phyloP scores from a whole-genome alignment of 1,140 invertebrate species.

The Uloborus diversus region DNA sequence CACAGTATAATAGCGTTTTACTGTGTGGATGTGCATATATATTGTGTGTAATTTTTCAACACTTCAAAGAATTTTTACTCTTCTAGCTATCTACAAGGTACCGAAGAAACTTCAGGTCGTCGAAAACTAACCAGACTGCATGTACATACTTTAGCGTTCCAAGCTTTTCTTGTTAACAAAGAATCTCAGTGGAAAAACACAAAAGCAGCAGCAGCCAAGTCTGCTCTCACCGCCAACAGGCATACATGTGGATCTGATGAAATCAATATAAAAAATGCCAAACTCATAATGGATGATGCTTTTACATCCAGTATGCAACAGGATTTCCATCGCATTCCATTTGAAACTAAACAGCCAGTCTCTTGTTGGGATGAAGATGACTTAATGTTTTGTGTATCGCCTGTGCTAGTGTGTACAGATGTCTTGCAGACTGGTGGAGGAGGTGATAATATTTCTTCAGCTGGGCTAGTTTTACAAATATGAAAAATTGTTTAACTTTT shows the following conservation, averaged over 20 bases:
- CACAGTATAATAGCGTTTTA: too few species aligned
- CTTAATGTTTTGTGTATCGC: conserved; percentile 82
- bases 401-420: conserved; percentile 84
- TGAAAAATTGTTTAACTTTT: too few species aligned
- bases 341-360: conserved; percentile 74
- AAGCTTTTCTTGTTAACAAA: conserved; percentile 80
- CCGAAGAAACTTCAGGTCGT: conserved; percentile 60
- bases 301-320: conserved; percentile 76
- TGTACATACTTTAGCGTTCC: conserved; percentile 87
- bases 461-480: conserved; percentile 81
- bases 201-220: conserved; percentile 82
- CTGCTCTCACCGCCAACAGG: conserved; percentile 82
- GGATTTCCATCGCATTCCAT: conserved; percentile 71
- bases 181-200: conserved; percentile 79
- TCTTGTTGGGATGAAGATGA: conserved; percentile 82
- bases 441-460: conserved; percentile 88
- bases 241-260: conserved; percentile 82
- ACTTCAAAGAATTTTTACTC: too few species aligned
- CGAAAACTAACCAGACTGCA: conserved; percentile 80
- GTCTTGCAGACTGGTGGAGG: conserved; percentile 85
- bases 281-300: conserved; percentile 81
- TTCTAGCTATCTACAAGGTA: conserved; percentile 34
- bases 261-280: conserved; percentile 76
- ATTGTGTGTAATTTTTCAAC: too few species aligned
- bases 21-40: too few species aligned